Base-by-base conservation (phyloP, 2,888 invertebrate genomes). In the Tipula helvola region DNA sequence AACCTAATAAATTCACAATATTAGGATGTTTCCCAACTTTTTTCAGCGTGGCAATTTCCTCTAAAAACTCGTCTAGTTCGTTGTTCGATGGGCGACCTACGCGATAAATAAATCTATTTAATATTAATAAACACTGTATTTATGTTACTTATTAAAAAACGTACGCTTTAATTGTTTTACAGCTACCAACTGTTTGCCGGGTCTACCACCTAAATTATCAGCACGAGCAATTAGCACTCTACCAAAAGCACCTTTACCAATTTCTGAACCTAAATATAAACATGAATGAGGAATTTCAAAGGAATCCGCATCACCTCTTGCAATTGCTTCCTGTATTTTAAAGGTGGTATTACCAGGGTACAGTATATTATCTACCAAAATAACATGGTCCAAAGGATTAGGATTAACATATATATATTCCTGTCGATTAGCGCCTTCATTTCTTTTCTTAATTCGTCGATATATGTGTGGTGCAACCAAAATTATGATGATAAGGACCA, bases 231-330 rank as follows among this genome's bases (percentile, higher is more conserved):
- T 93, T 89, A 94, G 95, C 0, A 96, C 96, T 84, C 93, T 92
- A 0, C 96, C 96, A 90, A 96, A 96, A 7, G 96, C 95, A 0
- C 96, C 96, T 88, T 94, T 94, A 0, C 96, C 96, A 88, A 96
- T 93, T 89, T 88, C 93, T 89, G 36, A 91, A 88, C 89, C 93
- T 85, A 91, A 89, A 5, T 88, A 89, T 5, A 91, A 88, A 7
- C 90, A 89, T n/a, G 88, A 88, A 44, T 90, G 90, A 0, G 91
- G 89, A 13, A 91, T 88, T 88, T 91, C 91, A 39, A 90, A 90
- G 13, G 89, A 88, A 57, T 91, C 91, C 0, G 90, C 90, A 83
- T 90, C 88, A 0, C 90, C 90, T 86, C 90, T 88, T 0, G 89
- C 89, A 87, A 90, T 90, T 0, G 90, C 90, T 87, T 91, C 90